Conservation (phyloP, 2,113 vertebrate species). For the Pteruthius melanotis region DNA sequence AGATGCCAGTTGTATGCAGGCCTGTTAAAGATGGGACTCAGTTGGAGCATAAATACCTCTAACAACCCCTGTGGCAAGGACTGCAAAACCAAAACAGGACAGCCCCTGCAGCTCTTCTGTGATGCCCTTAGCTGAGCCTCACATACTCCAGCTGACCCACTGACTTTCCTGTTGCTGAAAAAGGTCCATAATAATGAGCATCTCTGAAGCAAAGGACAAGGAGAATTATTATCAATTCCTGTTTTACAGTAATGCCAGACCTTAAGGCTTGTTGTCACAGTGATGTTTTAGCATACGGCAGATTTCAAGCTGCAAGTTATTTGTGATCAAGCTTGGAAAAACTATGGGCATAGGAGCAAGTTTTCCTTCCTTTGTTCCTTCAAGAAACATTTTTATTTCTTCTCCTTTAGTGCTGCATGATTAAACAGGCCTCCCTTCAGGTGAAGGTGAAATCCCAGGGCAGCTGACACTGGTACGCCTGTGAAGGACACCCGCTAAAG, state of each 20-base stretch:
- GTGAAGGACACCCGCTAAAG: conserved; percentile 26
- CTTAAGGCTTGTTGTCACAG: conserved; percentile 10
- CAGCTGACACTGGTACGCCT: not conserved
- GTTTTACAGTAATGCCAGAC: not conserved
- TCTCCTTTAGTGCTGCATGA: not conserved
- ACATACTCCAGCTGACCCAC: not conserved
- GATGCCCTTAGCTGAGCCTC: not conserved
- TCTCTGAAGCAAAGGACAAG: not conserved
- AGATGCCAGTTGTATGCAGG: not conserved
- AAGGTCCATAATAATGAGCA: not conserved
- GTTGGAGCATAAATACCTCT: not conserved
- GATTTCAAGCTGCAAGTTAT: not conserved
- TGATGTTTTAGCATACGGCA: not conserved
- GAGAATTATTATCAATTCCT: conserved; percentile 4
- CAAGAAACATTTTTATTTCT: not conserved
- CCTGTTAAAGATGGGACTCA: not conserved
- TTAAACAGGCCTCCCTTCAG: conserved; percentile 10
- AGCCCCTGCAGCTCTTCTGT: not conserved
- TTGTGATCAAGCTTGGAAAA: not conserved
- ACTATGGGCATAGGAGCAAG: not conserved
- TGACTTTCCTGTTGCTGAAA: not conserved
- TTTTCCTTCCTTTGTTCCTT: not conserved
- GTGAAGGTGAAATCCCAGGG: conserved; percentile 19
- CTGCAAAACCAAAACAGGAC: not conserved
- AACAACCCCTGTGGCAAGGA: not conserved